A percentile compares a stretch with the other conserved stretches of the same genome.
Evolutionary conservation across 2,888 invertebrate species (phyloP).

Genomic region (Chydorus sphaericus): DNA sequence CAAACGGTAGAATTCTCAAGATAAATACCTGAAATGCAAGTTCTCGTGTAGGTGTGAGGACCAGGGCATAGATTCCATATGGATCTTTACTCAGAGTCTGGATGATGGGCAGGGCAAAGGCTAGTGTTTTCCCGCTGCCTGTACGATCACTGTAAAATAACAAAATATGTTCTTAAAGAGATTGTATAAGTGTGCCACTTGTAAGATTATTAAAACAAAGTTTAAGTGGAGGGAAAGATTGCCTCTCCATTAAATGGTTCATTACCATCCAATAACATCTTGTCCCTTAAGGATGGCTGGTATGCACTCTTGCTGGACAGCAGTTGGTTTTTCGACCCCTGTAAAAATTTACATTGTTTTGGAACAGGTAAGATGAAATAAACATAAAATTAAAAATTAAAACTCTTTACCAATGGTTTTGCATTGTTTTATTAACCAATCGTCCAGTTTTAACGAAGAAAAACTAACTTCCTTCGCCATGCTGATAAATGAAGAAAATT

Average conservation of each 20-base stretch:
- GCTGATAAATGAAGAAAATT: too few relatives aligned
- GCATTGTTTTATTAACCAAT: constrained; percentile 59
- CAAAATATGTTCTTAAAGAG: too few relatives aligned
- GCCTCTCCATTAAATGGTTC: too few relatives aligned
- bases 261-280: constrained; percentile 91
- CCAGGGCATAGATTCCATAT: constrained; percentile 84
- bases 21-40: constrained; percentile 58
- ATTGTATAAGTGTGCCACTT: too few relatives aligned
- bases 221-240: too few relatives aligned
- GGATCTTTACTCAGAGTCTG: constrained; percentile 86
- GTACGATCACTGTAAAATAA: too few relatives aligned
- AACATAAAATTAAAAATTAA: not conserved
- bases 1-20: constrained; percentile 12
- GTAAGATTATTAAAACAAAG: too few relatives aligned
- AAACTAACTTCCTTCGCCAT: too few relatives aligned
- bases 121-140: constrained; percentile 94
- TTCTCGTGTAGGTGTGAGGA: constrained; percentile 90
- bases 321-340: constrained; percentile 65
- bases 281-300: constrained; percentile 57
- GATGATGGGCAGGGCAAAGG: constrained; percentile 87
- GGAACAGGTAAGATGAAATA: constrained; percentile 14
- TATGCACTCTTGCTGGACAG: constrained; percentile 68
- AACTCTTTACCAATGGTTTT: constrained; percentile 44
- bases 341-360: constrained; percentile 18
- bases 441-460: constrained; percentile 44